Base-by-base conservation (phyloP, 2,113 vertebrate species). In the Psettodes erumei region DNA sequence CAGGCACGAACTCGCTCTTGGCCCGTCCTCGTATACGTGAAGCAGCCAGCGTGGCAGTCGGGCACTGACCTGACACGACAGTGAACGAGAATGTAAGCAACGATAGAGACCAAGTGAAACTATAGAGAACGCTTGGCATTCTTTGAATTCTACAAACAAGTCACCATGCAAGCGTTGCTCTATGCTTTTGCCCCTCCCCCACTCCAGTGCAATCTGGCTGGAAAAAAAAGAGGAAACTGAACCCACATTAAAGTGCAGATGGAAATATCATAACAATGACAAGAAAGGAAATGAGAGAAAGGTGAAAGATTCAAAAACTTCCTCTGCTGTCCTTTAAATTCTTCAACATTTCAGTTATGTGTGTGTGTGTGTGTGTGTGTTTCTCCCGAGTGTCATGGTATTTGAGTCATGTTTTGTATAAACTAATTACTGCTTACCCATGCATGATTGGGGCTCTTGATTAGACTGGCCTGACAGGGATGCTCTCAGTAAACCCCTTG, bases 381-480 rank as follows among this genome's bases (percentile, higher is more conserved):
- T 71, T 50, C 45, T 55, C 63, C 18, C 56, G 8, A 27, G 50
- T 61, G 67, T 21, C 55, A 4, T 19, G 53, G 81, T 75, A 83
- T 85, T 87, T 63, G 56, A 83, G 77, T 82, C 68, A 63, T 90
- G 89, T 90, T 90, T 82, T 81, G 65, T 90, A 76, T 87, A 87
- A 86, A 87, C 83, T 13, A 60, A 85, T 91, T 88, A 82, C 37
- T 84, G 90, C 91, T 87, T 55, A 89, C 74, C 51, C 71, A 59
- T 79, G 83, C 80, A 66, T 58, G 86, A 89, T 84, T 81, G 71
- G 25, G 43, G 30, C 23, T 12, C 78, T 71, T 88, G 91, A 92
- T 90, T 82, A 83, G 74, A 79, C 65, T 15, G 54, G 51, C 79
- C 83, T 86, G 88, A 81, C 75, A 53, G 40, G 61, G 71, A 82